Conservation (phyloP, 2,888 invertebrate species). For the Smittia sp. region DNA sequence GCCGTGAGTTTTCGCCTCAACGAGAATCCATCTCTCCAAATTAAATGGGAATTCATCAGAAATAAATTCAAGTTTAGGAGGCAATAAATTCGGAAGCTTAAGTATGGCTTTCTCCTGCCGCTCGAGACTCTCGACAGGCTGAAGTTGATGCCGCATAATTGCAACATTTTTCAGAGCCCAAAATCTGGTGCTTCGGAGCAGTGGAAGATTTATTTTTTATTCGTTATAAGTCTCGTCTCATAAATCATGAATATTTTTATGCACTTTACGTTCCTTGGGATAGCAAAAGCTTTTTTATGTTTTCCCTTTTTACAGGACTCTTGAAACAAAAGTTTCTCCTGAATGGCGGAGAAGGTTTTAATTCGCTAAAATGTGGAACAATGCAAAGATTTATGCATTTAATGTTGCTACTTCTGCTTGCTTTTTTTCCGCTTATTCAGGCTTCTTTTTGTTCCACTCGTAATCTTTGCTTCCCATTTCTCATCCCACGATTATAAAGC, state of each 20-base stretch:
- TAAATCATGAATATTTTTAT: slow-evolving; percentile 12
- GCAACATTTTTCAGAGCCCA: background rate
- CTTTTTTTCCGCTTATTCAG: background rate
- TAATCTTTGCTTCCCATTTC: slow-evolving; percentile 1
- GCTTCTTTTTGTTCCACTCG: background rate
- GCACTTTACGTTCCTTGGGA: slow-evolving; percentile 1
- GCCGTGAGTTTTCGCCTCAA: background rate
- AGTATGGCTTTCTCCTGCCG: background rate
- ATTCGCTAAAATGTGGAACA: background rate
- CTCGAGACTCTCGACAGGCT: background rate
- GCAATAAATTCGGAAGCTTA: background rate
- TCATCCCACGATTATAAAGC: slow-evolving; percentile 8
- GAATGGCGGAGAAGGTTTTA: too few relatives aligned
- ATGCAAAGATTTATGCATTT: slow-evolving; percentile 9
- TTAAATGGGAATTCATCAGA: slow-evolving; percentile 12
- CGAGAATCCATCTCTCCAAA: background rate
- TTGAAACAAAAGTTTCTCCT: slow-evolving; percentile 1
- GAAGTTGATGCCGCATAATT: background rate
- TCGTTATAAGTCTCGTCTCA: background rate
- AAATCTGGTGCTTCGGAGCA: slow-evolving; percentile 4
- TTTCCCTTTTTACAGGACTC: background rate
- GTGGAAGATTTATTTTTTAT: background rate
- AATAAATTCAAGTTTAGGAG: slow-evolving; percentile 12
- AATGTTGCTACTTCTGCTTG: slow-evolving; percentile 7
- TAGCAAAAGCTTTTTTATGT: slow-evolving; percentile 3